A percentile compares a stretch with the other conserved stretches of the same genome.
These are phyloP conservation scores for Aquatica leii DNA, from an alignment of 2,888 invertebrate species.

Conservation along the genomic window DNA sequence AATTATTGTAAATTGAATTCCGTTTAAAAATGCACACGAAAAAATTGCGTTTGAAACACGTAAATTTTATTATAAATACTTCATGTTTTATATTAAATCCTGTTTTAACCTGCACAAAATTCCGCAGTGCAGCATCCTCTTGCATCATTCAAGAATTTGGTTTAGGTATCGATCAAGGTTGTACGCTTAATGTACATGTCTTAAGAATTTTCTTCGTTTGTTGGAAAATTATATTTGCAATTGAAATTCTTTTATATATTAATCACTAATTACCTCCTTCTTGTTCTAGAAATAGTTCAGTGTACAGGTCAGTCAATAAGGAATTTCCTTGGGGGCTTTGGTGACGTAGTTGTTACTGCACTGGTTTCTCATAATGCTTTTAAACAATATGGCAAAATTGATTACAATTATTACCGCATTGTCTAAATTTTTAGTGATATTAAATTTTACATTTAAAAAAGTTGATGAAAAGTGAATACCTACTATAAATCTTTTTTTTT, in stretches of 20 bases:
- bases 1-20: neutral
- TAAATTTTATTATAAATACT: neutral
- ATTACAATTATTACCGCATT: neutral
- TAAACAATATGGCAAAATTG: neutral
- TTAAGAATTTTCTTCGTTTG: neutral
- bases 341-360: slow-evolving; percentile 16
- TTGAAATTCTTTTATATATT: slow-evolving; percentile 5
- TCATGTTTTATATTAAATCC: slow-evolving; percentile 5
- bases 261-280: slow-evolving; percentile 21
- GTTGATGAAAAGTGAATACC: too few species aligned
- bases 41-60: neutral
- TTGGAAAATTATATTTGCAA: slow-evolving; percentile 1
- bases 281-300: slow-evolving; percentile 15
- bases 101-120: slow-evolving; percentile 19
- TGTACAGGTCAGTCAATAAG: slow-evolving; percentile 15
- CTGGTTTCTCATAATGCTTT: slow-evolving; percentile 9
- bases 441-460: too few species aligned
- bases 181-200: neutral
- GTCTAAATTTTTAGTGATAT: too few species aligned
- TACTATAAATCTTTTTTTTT: too few species aligned
- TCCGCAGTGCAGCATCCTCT: slow-evolving; percentile 28
- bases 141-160: slow-evolving; percentile 30
- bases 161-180: slow-evolving; percentile 16
- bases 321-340: slow-evolving; percentile 18
- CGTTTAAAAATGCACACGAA: neutral